Evolutionary conservation across 2,113 vertebrate species (phyloP).

Genomic region (Pygathrix nemaeus): DNA sequence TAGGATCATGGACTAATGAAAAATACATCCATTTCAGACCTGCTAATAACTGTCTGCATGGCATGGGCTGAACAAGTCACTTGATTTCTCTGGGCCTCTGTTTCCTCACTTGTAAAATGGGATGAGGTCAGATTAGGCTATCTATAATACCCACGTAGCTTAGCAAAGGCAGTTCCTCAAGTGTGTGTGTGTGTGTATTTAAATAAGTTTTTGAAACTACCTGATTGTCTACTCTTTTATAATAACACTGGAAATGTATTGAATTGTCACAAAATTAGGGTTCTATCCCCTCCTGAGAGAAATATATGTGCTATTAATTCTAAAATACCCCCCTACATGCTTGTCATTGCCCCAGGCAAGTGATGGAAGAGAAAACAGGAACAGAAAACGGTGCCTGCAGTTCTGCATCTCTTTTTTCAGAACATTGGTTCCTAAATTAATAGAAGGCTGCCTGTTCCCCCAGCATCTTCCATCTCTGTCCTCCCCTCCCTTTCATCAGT

Average conservation of each 20-base stretch:
- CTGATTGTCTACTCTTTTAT: neutral
- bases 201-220: neutral
- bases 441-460: neutral
- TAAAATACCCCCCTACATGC: neutral
- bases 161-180: neutral
- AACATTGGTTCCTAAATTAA: neutral
- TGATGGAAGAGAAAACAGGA: neutral
- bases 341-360: neutral
- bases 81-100: neutral
- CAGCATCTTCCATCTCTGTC: neutral
- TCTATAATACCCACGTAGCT: neutral
- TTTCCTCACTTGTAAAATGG: neutral
- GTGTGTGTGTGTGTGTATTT: neutral
- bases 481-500: neutral
- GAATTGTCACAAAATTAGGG: neutral
- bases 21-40: neutral
- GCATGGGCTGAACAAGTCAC: accelerated
- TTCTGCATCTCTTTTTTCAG: neutral
- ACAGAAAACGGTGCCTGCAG: neutral
- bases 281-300: neutral
- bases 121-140: neutral
- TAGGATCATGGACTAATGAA: neutral
- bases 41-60: neutral
- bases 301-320: neutral
- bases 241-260: neutral